phyloP scores from a whole-genome alignment of 1,140 invertebrate genomes.

The Thalassaphorura encarpata region DNA sequence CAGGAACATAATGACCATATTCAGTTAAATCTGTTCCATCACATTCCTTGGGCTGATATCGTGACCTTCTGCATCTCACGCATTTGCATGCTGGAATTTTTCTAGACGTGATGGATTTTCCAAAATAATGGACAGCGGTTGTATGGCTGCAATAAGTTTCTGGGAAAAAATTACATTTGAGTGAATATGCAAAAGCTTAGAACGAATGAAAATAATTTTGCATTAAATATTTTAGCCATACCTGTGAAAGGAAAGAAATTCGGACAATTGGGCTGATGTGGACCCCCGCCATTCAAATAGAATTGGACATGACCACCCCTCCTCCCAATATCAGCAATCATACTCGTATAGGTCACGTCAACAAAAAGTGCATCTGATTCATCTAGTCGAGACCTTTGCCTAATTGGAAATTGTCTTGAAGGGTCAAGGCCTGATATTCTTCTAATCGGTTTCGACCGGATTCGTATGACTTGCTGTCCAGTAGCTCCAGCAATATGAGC shows the following conservation, averaged over 20 bases:
- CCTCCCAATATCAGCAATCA: not conserved
- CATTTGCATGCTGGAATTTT: no score
- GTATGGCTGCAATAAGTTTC: conserved; percentile 9
- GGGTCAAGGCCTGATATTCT: conserved; percentile 5
- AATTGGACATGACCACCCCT: conserved; percentile 6
- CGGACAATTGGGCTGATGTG: conserved; percentile 14
- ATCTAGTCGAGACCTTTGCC: not conserved
- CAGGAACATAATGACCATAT: no score
- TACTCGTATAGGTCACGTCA: conserved; percentile 1
- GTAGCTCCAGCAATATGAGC: conserved; percentile 8
- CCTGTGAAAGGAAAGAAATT: no score
- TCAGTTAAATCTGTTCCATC: no score
- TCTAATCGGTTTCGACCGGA: not conserved
- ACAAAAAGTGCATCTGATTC: conserved; percentile 6
- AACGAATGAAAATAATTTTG: not conserved
- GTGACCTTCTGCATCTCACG: no score
- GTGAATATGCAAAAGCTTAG: not conserved
- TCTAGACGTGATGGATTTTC: no score
- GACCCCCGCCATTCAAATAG: conserved; percentile 12
- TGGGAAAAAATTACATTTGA: not conserved
- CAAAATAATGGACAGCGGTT: not conserved
- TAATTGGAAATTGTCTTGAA: not conserved
- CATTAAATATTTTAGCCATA: conserved; percentile 1
- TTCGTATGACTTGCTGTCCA: not conserved
- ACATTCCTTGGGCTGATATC: no score